Base-by-base conservation (phyloP, 1,140 invertebrate species). In the Drosophila serrata region DNA sequence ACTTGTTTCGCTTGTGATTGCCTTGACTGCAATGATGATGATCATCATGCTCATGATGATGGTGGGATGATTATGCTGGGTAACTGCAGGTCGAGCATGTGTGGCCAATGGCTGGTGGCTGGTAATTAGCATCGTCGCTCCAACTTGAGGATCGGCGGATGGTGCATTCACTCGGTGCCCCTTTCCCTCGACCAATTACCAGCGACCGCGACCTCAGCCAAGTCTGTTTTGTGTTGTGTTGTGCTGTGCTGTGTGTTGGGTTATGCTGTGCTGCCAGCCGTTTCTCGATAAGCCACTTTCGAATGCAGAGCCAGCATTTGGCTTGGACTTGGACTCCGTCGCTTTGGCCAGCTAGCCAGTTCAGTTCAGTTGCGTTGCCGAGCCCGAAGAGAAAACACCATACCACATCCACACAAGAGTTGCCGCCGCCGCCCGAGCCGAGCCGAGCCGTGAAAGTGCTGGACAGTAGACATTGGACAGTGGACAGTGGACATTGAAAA, bases 231-330 rank as follows among this genome's bases (percentile, higher is more conserved):
- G 49, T 51, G 59, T 56, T 37, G 33, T 45, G 19, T 22, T 53
- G 31, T 11, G 46, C 27, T 29, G 27, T 59, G 22, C 27, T 75
- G 61, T 12, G 46, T 42, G 49, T 33, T 53, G 49, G 49, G 49
- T 35, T 53, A 53, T 69, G 24, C 33, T 65, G 60, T 69, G 45
- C 63, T 65, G 65, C 61, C 65, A 69, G 63, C 75, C 60, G 51
- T 72, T 79, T 87, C 82, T 86, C 79, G 82, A 88, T 87, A 88
- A 87, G 84, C 84, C 84, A 87, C 84, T 87, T 87, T 87, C 85
- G 85, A 87, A 87, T 87, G 84, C 84, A 90, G 79, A 87, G 77
- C 75, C 75, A 76, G 68, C 75, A 82, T 68, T 87, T 87, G 62
- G 72, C 56, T 64, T 43, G 56, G 37, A 19, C 43, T 62, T 65